Conservation (phyloP, 2,113 vertebrate species). For the Pycnonotus jocosus region DNA sequence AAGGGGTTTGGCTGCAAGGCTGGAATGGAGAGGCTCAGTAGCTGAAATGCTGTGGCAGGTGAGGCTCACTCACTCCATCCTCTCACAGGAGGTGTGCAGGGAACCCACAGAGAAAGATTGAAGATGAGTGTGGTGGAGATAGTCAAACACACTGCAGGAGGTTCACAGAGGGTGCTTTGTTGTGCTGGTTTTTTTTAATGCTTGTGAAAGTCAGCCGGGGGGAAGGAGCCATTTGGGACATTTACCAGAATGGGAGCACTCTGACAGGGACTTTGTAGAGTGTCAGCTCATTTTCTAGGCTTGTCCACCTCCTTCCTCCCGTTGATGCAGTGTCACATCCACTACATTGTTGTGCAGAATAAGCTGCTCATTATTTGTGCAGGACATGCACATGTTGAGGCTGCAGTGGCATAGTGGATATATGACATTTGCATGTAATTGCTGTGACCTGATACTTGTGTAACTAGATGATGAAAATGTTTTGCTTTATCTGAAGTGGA, state of each 20-base stretch:
- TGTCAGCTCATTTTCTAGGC: background rate
- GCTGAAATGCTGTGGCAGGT: background rate
- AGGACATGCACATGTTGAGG: background rate
- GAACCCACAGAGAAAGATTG: background rate
- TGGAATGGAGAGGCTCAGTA: background rate
- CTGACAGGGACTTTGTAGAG: background rate
- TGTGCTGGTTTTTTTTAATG: background rate
- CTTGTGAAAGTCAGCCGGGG: background rate
- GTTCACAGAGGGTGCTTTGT: background rate
- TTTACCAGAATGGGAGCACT: background rate
- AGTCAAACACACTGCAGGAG: background rate
- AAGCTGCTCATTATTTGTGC: background rate
- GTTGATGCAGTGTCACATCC: background rate
- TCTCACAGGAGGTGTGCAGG: background rate
- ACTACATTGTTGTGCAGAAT: background rate
- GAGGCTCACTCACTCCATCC: background rate
- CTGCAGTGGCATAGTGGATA: background rate
- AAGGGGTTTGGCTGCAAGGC: background rate
- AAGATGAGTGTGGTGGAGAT: background rate
- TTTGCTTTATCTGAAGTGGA: slow-evolving; percentile 30
- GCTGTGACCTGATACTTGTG: slow-evolving; percentile 29
- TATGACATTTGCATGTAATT: slow-evolving; percentile 4
- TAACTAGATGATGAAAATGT: slow-evolving; percentile 10
- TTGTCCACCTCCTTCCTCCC: background rate
- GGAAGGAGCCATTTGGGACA: background rate